phyloP scores from a whole-genome alignment of 2,113 vertebrate species.

The Abramis brama region DNA sequence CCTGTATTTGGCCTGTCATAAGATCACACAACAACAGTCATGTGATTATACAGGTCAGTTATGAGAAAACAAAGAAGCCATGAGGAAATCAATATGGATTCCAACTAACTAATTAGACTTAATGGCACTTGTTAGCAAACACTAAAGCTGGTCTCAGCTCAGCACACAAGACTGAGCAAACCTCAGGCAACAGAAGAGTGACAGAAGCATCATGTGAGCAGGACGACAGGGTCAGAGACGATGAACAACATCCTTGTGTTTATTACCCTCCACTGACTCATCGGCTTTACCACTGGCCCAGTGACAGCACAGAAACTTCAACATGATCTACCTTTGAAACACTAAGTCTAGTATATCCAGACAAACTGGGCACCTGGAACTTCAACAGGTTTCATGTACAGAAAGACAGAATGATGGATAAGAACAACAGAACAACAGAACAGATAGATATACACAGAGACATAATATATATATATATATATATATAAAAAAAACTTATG shows the following conservation, averaged over 20 bases:
- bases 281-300: not conserved
- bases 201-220: conserved; percentile 16
- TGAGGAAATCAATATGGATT: not conserved
- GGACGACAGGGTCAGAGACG: not conserved
- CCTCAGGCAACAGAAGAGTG: not conserved
- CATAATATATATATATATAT: not conserved
- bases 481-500: no score
- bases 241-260: conserved; percentile 6
- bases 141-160: conserved; percentile 2
- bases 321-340: not conserved
- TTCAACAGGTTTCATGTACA: not conserved
- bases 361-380: not conserved
- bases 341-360: not conserved
- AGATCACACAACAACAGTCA: not conserved
- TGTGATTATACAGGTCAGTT: not conserved
- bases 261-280: conserved; percentile 28
- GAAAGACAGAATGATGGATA: not conserved
- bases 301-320: not conserved
- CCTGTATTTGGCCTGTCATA: not conserved
- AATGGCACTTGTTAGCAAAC: not conserved
- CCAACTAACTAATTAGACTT: not conserved
- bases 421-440: not conserved
- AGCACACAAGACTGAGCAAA: not conserved
- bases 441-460: no score
- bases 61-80: not conserved